Percentiles rank a stretch among this genome's conserved stretches.
Conservation (phyloP, 1,140 invertebrate species). For the Linepithema humile region DNA sequence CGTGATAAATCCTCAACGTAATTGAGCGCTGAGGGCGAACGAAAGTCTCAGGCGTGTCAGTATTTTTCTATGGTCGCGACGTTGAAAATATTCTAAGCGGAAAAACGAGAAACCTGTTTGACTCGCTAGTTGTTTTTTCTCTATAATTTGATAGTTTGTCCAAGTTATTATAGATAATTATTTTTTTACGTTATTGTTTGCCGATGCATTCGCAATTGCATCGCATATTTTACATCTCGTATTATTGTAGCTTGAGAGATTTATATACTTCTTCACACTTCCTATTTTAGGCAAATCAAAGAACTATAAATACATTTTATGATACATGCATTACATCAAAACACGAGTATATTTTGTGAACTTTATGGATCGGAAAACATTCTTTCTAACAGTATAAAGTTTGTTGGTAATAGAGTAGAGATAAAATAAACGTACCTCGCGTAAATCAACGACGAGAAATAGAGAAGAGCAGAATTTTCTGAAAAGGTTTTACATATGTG, state of each 20-base stretch:
- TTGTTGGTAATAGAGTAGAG: not conserved
- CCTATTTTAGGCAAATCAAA: not conserved
- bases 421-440: not conserved
- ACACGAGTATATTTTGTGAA: not conserved
- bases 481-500: not conserved
- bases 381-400: not conserved
- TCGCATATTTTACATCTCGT: not conserved
- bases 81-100: slow-evolving; percentile 11
- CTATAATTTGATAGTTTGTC: not conserved
- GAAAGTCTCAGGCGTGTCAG: slow-evolving; percentile 42
- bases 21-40: slow-evolving; percentile 50
- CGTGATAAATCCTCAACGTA: slow-evolving; percentile 58
- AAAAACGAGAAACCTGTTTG: not conserved
- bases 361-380: slow-evolving; percentile 8
- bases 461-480: slow-evolving; percentile 17
- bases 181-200: not conserved
- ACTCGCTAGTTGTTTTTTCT: not conserved
- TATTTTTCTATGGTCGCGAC: slow-evolving; percentile 13
- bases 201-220: not conserved
- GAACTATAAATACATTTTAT: not conserved
- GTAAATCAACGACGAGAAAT: slow-evolving; percentile 15
- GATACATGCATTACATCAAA: not conserved
- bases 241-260: not conserved
- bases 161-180: not conserved
- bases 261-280: not conserved